Evolutionary conservation across 2,888 invertebrate species (phyloP), one percentile per base, ranked within the genome.

Genomic region (Clusia tigrina): DNA sequence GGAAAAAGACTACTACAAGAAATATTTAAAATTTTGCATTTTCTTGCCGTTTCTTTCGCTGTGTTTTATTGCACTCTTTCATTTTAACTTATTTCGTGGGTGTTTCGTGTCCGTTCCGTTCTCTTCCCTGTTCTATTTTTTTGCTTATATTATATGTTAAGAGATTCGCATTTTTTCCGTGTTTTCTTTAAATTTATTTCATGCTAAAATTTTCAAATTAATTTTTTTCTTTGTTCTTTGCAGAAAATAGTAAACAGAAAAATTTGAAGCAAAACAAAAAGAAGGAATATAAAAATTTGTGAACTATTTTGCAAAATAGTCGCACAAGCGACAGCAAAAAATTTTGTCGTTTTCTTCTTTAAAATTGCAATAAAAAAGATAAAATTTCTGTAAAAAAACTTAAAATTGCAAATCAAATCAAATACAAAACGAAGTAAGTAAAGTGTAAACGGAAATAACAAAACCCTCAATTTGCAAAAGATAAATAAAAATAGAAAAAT

Each of bases 251-350:
- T n/a, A n/a, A n/a, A n/a, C n/a, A n/a, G n/a, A n/a, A n/a, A n/a
- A n/a, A n/a, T n/a, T n/a, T n/a, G n/a, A n/a, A n/a, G n/a, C n/a
- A n/a, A n/a, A n/a, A n/a, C n/a, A n/a, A n/a, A n/a, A n/a, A n/a
- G n/a, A n/a, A n/a, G n/a, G n/a, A n/a, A n/a, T 32, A 32, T 32
- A 12, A 9, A 32, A 32, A 32, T 32, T 12, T 32, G 32, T 32
- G 32, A 32, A 32, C 32, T 9, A 32, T 42, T 64, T 67, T 60
- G 64, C 67, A 64, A 62, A 64, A 61, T 62, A 58, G 62, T 67
- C 64, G 67, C 67, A 62, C 46, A 55, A 57, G 67, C 67, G 67
- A 54, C 67, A 61, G 59, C 26, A 52, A 60, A 54, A 62, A 63
- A 61, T 64, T 48, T 57, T 46, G 42, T 55, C 54, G 56, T 26